These are phyloP conservation scores for Camponotus pennsylvanicus DNA, from an alignment of 1,140 invertebrate species.

Conservation along the genomic window DNA sequence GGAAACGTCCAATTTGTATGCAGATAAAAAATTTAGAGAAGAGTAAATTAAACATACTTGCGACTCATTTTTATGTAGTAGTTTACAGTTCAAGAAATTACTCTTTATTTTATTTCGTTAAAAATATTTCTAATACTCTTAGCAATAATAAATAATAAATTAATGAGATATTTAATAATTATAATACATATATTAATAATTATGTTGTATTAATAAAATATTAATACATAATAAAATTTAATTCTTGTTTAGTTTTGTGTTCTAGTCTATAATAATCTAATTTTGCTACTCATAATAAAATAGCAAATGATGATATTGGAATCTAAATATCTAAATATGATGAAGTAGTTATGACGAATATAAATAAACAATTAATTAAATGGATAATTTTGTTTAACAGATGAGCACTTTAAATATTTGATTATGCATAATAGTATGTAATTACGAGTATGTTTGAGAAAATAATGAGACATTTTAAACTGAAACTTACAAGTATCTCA, in stretches of 20 bases:
- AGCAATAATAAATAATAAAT: neutral
- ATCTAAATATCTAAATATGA: too few relatives aligned
- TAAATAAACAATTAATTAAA: neutral
- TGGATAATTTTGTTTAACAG: neutral
- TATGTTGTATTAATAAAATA: too few relatives aligned
- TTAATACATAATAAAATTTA: too few relatives aligned
- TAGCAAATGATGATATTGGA: too few relatives aligned
- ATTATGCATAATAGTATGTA: too few relatives aligned
- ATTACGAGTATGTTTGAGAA: neutral
- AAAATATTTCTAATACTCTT: neutral
- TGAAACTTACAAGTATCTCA: neutral
- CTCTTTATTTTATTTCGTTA: neutral
- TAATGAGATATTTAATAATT: too few relatives aligned
- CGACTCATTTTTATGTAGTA: neutral
- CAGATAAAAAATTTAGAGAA: slow-evolving; percentile 11
- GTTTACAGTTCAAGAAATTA: neutral
- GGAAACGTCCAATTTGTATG: neutral
- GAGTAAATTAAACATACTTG: neutral
- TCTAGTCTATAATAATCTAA: too few relatives aligned
- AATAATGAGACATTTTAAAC: neutral
- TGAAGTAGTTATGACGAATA: too few relatives aligned
- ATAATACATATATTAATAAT: too few relatives aligned
- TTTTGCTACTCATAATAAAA: too few relatives aligned
- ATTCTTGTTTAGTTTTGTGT: too few relatives aligned
- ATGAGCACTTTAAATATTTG: neutral